These are phyloP conservation scores for Mayetiola destructor DNA, from an alignment of 2,888 invertebrate species.

Conservation along the genomic window DNA sequence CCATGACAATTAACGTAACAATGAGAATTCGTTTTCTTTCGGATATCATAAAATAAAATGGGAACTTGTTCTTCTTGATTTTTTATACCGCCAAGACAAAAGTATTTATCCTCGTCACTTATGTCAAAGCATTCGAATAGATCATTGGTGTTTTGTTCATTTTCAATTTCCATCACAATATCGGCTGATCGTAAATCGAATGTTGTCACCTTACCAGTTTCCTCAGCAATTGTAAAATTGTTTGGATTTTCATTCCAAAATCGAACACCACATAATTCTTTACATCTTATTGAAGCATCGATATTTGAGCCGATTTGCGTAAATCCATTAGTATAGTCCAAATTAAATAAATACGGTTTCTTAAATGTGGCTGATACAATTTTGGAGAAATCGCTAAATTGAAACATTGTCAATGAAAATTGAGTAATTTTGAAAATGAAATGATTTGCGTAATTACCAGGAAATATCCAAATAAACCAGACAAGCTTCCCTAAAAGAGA, in stretches of 20 bases:
- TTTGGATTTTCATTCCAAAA: not conserved
- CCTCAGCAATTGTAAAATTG: constrained; percentile 25
- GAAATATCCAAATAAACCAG: constrained; percentile 44
- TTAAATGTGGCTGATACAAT: constrained; percentile 39
- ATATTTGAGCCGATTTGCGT: not conserved
- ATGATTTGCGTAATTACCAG: constrained; percentile 32
- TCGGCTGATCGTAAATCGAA: constrained; percentile 23
- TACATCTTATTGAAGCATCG: constrained; percentile 6
- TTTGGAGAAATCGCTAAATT: constrained; percentile 28
- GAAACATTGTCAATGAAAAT: not conserved
- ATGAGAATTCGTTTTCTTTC: constrained; percentile 48
- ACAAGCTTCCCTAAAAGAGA: constrained; percentile 42
- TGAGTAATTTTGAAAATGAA: not conserved
- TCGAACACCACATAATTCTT: constrained; percentile 7
- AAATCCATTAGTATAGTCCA: constrained; percentile 23
- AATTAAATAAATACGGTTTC: constrained; percentile 36
- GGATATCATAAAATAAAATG: constrained; percentile 68
- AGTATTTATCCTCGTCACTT: constrained; percentile 49
- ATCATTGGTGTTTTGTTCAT: not conserved
- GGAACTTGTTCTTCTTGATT: constrained; percentile 46
- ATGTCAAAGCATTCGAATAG: constrained; percentile 54
- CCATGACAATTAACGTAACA: constrained; percentile 73
- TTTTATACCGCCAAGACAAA: constrained; percentile 63
- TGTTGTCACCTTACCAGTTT: constrained; percentile 30
- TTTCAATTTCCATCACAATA: not conserved